Evolutionary conservation across 2,888 invertebrate genomes (phyloP).

Genomic region (Scrobipalpa costella): DNA sequence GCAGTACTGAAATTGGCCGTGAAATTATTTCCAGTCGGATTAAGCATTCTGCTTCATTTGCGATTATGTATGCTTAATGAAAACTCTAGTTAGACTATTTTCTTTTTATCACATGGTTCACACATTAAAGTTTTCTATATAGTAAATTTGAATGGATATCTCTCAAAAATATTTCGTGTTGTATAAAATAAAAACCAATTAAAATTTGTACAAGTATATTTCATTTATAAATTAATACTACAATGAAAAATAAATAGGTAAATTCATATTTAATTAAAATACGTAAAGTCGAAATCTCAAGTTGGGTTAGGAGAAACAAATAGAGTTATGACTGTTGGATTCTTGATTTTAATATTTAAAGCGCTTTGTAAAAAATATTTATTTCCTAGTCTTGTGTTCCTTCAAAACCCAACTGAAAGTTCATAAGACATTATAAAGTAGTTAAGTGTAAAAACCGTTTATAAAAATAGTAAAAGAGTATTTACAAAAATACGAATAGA

Average conservation of each 20-base stretch:
- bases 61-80: background rate
- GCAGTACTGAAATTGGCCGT: conserved; percentile 8
- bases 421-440: conserved; percentile 56
- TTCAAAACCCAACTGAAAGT: conserved; percentile 81
- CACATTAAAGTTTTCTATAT: no score
- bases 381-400: conserved; percentile 46
- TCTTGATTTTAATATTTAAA: conserved; percentile 29
- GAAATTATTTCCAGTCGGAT: background rate
- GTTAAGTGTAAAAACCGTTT: conserved; percentile 2
- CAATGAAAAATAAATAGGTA: conserved; percentile 72
- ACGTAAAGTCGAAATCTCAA: conserved; percentile 78
- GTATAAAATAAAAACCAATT: conserved; percentile 50
- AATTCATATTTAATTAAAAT: conserved; percentile 57
- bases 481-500: conserved; percentile 24
- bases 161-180: no score
- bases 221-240: conserved; percentile 62
- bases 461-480: conserved; percentile 16
- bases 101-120: no score
- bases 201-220: conserved; percentile 77
- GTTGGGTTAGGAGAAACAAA: conserved; percentile 77
- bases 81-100: background rate
- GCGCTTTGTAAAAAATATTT: background rate
- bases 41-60: background rate
- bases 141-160: no score
- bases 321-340: conserved; percentile 24